Percentiles rank a stretch among this genome's conserved stretches.
Evolutionary conservation across 2,888 invertebrate genomes (phyloP).

Genomic region (Cephus sareptanus): DNA sequence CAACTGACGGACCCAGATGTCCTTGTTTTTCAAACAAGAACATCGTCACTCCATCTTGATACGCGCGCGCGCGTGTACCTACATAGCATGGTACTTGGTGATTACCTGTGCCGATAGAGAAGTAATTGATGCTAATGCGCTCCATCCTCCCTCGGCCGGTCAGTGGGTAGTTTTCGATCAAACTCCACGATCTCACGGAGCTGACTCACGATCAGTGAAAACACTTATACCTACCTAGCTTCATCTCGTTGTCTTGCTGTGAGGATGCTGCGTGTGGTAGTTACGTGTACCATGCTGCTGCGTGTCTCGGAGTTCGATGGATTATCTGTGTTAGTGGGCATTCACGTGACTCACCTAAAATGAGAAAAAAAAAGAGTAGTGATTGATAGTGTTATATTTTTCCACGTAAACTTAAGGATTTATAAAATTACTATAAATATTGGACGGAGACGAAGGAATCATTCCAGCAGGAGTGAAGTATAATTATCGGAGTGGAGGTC

Average conservation of each 20-base stretch:
- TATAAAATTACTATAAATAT: background rate
- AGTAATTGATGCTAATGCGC: slow-evolving; percentile 38
- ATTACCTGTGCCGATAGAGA: slow-evolving; percentile 31
- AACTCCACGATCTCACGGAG: slow-evolving; percentile 16
- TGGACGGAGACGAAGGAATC: background rate
- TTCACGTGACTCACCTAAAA: background rate
- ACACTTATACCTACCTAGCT: background rate
- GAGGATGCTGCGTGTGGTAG: background rate
- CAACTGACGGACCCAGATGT: background rate
- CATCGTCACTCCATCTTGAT: background rate
- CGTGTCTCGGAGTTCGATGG: background rate
- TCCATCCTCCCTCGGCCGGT: slow-evolving; percentile 14
- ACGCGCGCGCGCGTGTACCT: background rate
- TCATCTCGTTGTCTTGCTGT: background rate
- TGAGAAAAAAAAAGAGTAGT: background rate
- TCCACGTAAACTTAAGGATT: background rate
- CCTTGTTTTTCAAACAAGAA: background rate
- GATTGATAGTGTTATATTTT: background rate
- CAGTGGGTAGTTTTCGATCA: slow-evolving; percentile 17
- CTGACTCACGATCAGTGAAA: slow-evolving; percentile 7
- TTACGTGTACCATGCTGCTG: background rate
- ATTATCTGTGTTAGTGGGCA: background rate
- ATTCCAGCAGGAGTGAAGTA: background rate
- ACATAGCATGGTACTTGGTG: slow-evolving; percentile 24
- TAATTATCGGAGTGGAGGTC: background rate